Percentiles rank a stretch among this genome's conserved stretches.
These are phyloP conservation scores for Dynastes grantii DNA, from an alignment of 2,888 invertebrate species.

Conservation along the genomic window DNA sequence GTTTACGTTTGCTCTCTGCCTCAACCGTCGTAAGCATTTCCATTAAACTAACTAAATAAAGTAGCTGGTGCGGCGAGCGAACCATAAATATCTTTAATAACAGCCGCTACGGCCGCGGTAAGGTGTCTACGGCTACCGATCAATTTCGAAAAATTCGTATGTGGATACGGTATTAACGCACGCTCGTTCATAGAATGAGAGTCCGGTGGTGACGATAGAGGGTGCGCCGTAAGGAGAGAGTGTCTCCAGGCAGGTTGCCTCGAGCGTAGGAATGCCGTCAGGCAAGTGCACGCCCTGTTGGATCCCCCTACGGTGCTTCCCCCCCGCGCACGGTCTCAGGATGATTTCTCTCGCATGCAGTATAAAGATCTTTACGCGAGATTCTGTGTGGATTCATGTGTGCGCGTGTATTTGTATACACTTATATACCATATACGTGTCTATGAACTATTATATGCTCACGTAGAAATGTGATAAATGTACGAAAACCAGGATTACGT, in stretches of 20 bases:
- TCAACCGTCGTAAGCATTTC: constrained; percentile 13
- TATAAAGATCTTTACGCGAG: constrained; percentile 27
- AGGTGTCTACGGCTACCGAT: constrained; percentile 36
- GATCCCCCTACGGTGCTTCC: constrained; percentile 54
- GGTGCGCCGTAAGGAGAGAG: constrained; percentile 41
- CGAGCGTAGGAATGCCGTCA: constrained; percentile 70
- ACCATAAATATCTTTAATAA: constrained; percentile 52
- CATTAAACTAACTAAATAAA: constrained; percentile 44
- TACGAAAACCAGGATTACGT: constrained; percentile 18
- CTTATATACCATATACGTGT: neutral
- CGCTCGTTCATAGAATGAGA: constrained; percentile 49
- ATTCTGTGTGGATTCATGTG: constrained; percentile 17
- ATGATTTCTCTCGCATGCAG: constrained; percentile 36
- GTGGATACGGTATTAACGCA: constrained; percentile 42
- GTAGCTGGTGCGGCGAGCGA: constrained; percentile 41
- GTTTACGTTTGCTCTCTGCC: neutral
- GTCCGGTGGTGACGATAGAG: constrained; percentile 22
- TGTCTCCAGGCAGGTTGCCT: constrained; percentile 67
- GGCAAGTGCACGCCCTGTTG: constrained; percentile 69
- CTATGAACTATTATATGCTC: constrained; percentile 19
- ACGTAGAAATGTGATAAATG: constrained; percentile 24
- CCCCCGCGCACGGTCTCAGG: constrained; percentile 54
- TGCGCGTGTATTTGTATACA: neutral
- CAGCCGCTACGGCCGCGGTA: constrained; percentile 41
- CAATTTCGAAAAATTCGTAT: constrained; percentile 43